phyloP scores from a whole-genome alignment of 2,888 invertebrate species.

The Plebejus anna region DNA sequence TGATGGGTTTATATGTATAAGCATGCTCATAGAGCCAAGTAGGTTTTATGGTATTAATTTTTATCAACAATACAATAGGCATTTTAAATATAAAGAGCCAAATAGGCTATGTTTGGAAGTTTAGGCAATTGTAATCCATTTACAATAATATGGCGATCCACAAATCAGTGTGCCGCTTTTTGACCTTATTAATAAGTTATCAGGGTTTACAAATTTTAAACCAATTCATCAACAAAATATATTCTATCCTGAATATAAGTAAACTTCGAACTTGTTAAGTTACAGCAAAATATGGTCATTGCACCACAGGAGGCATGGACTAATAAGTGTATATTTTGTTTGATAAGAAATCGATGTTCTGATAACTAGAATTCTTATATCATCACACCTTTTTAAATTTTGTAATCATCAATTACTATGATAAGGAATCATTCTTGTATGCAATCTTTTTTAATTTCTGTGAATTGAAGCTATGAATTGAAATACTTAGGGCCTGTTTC shows the following conservation, averaged over 20 bases:
- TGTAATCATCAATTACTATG: background rate
- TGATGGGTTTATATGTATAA: too few species aligned
- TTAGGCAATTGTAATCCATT: too few species aligned
- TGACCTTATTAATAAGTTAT: too few species aligned
- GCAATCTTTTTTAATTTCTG: background rate
- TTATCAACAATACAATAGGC: too few species aligned
- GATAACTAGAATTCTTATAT: conserved; percentile 2
- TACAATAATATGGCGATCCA: too few species aligned
- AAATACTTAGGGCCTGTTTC: too few species aligned
- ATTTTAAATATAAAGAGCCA: too few species aligned
- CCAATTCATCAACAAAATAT: background rate
- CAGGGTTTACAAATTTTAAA: too few species aligned
- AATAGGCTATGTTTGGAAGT: too few species aligned
- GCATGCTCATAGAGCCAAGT: too few species aligned
- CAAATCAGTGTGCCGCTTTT: too few species aligned
- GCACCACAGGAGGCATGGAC: background rate
- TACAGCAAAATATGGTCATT: background rate
- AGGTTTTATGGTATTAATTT: too few species aligned
- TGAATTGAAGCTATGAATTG: background rate
- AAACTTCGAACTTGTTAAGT: background rate
- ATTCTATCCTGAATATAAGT: background rate
- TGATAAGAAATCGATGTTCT: background rate
- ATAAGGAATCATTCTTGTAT: background rate
- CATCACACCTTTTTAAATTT: background rate
- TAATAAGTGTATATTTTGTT: background rate